Conservation (phyloP, 1,140 invertebrate genomes). For the Oedothorax gibbosus region DNA sequence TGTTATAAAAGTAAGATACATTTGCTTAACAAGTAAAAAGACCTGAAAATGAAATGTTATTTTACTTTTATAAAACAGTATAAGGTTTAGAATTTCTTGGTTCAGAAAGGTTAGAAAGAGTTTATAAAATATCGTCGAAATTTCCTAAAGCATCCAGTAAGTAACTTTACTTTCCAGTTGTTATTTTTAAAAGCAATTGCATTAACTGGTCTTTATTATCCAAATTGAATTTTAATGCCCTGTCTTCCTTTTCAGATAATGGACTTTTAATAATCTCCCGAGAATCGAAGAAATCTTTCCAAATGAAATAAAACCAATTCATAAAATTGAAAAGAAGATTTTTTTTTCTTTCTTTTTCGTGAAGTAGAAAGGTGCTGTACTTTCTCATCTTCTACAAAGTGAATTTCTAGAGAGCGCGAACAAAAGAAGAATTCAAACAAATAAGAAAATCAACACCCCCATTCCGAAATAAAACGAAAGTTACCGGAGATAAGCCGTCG, state of each 20-base stretch:
- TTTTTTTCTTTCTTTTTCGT: not conserved
- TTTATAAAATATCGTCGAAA: not conserved
- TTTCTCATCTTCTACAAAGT: not conserved
- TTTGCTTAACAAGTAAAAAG: not conserved
- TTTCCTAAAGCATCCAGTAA: not conserved
- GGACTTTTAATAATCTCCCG: too few species aligned
- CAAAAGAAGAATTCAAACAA: conserved; percentile 4
- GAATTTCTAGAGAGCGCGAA: too few species aligned
- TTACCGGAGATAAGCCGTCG: conserved; percentile 7
- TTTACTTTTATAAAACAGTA: not conserved
- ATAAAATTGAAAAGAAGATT: not conserved
- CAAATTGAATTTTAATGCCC: not conserved
- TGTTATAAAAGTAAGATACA: too few species aligned
- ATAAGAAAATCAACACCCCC: not conserved
- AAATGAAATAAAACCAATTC: not conserved
- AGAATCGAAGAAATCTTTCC: not conserved
- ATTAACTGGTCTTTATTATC: not conserved
- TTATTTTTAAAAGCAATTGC: not conserved
- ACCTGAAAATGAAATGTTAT: not conserved
- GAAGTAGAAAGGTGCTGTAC: not conserved
- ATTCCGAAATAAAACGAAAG: not conserved
- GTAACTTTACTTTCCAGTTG: not conserved
- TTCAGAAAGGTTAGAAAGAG: not conserved
- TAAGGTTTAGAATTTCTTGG: not conserved
- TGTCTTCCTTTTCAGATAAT: not conserved